phyloP scores from a whole-genome alignment of 2,888 invertebrate species.

The Plebejus argus region DNA sequence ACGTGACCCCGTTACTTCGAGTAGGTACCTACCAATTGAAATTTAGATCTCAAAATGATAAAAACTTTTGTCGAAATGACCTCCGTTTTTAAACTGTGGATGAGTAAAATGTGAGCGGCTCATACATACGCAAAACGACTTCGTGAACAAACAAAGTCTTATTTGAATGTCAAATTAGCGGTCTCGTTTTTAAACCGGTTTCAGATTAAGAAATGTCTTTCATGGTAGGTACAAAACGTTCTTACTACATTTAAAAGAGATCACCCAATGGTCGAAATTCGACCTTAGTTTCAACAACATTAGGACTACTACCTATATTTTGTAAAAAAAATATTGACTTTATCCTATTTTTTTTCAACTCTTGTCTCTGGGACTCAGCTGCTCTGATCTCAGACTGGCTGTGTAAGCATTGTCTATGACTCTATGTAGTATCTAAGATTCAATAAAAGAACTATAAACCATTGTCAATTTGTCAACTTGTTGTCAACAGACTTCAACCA shows the following conservation, averaged over 20 bases:
- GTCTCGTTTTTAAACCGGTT: conserved; percentile 67
- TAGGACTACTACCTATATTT: no score
- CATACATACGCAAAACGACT: conserved; percentile 71
- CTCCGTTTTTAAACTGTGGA: conserved; percentile 61
- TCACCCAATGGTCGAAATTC: no score
- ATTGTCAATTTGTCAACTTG: no score
- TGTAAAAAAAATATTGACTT: no score
- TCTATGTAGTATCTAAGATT: no score
- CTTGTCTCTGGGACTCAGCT: no score
- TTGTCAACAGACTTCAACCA: no score
- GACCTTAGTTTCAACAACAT: no score
- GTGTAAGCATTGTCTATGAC: no score
- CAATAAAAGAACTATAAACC: no score
- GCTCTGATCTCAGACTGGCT: no score
- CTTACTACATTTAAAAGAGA: background rate
- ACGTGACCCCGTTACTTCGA: conserved; percentile 75
- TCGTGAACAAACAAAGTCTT: conserved; percentile 65
- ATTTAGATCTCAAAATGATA: conserved; percentile 72
- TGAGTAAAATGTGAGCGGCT: conserved; percentile 58
- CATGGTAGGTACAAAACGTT: conserved; percentile 28
- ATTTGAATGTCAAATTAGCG: conserved; percentile 72
- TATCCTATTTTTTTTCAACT: no score
- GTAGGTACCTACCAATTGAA: conserved; percentile 71
- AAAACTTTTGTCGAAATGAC: conserved; percentile 69
- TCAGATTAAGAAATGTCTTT: conserved; percentile 42